Conservation (phyloP, 2,888 invertebrate genomes). For the Euproctis similis region DNA sequence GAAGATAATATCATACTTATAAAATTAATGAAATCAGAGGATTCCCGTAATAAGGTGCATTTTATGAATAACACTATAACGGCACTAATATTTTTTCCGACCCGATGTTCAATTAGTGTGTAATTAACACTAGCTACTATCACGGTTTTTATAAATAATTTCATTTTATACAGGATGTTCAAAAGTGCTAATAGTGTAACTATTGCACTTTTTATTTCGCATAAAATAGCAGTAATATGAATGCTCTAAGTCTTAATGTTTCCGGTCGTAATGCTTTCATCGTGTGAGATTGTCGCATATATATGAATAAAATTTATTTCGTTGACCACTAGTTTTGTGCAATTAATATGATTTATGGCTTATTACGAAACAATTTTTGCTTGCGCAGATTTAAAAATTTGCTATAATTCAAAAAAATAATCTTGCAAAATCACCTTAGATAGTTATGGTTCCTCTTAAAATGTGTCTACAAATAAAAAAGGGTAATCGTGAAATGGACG, state of each 20-base stretch:
- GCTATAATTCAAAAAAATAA: no score
- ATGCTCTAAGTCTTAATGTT: background rate
- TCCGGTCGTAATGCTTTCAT: conserved; percentile 29
- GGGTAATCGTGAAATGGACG: no score
- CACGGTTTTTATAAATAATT: no score
- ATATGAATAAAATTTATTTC: conserved; percentile 24
- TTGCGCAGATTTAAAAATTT: no score
- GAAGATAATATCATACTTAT: no score
- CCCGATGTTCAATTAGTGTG: conserved; percentile 10
- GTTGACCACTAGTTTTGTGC: conserved; percentile 25
- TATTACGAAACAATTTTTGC: no score
- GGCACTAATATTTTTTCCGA: no score
- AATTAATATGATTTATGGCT: conserved; percentile 34
- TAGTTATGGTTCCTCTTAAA: no score
- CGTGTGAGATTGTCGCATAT: conserved; percentile 23
- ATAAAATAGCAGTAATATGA: background rate
- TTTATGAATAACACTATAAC: conserved; percentile 1
- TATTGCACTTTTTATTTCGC: no score
- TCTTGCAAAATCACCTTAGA: no score
- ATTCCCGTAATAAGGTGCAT: conserved; percentile 6
- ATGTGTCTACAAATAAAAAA: no score
- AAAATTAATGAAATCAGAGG: conserved; percentile 11
- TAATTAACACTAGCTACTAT: conserved; percentile 10
- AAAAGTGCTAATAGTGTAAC: conserved; percentile 15
- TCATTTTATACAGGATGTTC: conserved; percentile 22